These are phyloP conservation scores for Origma solitaria DNA, from an alignment of 2,113 vertebrate genomes.

Conservation along the genomic window DNA sequence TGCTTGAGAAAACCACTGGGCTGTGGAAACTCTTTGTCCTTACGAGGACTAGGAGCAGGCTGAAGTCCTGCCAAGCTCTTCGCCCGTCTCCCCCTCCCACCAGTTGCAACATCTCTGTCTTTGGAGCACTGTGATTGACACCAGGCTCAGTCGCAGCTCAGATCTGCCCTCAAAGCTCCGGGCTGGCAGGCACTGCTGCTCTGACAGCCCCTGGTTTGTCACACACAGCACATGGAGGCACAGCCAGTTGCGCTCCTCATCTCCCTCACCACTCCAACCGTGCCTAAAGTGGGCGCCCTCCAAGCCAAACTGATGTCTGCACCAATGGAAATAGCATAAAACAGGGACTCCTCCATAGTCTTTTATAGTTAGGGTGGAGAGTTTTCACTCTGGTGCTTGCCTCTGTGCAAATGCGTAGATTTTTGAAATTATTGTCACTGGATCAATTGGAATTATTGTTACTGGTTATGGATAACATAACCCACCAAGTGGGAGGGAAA, in stretches of 20 bases:
- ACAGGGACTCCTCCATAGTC: fast-evolving
- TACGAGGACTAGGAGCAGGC: neutral
- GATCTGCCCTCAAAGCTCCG: neutral
- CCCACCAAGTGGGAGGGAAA: neutral
- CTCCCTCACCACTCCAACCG: neutral
- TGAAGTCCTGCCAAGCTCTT: neutral
- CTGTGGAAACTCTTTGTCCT: constrained; percentile 22
- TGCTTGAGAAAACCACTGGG: neutral
- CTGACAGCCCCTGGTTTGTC: neutral
- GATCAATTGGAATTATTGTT: neutral
- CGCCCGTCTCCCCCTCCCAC: neutral
- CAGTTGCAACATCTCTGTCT: neutral
- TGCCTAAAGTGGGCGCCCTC: neutral
- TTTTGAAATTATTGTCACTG: neutral
- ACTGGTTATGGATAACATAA: neutral
- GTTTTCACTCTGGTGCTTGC: neutral
- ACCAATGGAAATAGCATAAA: neutral
- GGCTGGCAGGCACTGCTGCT: neutral
- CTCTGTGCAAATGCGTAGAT: fast-evolving
- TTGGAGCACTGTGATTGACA: neutral
- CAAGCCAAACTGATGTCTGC: neutral
- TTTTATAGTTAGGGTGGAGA: neutral
- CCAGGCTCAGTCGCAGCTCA: neutral
- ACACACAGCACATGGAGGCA: neutral
- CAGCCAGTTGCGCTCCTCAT: neutral